phyloP scores from a whole-genome alignment of 2,797 vertebrate genomes.

The Graptemys geographica region DNA sequence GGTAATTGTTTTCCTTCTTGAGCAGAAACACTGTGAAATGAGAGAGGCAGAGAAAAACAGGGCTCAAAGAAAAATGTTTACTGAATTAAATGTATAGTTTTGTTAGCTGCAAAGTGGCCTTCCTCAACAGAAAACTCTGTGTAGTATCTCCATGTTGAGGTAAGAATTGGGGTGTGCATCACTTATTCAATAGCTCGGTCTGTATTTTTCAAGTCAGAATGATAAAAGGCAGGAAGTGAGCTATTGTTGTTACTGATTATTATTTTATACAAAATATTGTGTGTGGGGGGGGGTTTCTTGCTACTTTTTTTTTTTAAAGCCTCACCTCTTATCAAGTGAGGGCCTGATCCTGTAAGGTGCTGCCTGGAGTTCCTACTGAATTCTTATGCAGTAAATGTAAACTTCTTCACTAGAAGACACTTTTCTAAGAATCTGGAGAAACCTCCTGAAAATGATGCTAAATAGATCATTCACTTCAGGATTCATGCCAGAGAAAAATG shows the following conservation, averaged over 20 bases:
- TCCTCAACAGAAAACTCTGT: not conserved
- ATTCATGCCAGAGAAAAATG: accelerated
- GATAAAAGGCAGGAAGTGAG: not conserved
- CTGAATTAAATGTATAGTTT: accelerated
- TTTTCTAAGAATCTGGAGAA: not conserved
- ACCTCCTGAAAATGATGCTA: not conserved
- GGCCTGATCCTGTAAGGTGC: not conserved
- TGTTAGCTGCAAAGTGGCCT: not conserved
- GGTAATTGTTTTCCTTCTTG: not conserved
- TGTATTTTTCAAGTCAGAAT: not conserved
- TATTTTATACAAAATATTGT: not conserved
- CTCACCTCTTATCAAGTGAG: not conserved
- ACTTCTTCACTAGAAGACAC: not conserved
- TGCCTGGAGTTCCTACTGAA: not conserved
- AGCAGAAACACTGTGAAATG: not conserved
- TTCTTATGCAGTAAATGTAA: not conserved
- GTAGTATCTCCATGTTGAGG: not conserved
- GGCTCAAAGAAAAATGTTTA: not conserved
- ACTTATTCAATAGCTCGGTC: not conserved
- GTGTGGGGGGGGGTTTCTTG: not conserved
- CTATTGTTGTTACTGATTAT: not conserved
- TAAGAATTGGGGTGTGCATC: not conserved
- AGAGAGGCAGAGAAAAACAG: not conserved
- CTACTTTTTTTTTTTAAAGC: not conserved
- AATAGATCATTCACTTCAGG: not conserved